phyloP scores from a whole-genome alignment of 53 echinoderm and acorn worm species.

The Apostichopus leukothele region DNA sequence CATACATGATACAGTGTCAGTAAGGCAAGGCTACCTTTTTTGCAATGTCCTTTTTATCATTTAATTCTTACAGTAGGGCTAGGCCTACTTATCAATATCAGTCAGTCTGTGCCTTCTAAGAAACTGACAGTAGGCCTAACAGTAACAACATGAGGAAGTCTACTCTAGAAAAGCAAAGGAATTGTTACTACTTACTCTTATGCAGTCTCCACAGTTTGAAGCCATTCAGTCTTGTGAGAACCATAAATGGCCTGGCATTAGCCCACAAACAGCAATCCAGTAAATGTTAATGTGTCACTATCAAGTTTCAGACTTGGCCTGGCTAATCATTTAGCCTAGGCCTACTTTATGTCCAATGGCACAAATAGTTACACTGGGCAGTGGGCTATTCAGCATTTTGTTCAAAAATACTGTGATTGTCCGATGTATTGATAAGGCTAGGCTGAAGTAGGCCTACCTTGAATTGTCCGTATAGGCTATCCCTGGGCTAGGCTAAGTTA shows the following conservation, averaged over 20 bases:
- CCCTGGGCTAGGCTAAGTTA: too few relatives aligned
- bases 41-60: neutral
- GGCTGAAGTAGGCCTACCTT: too few relatives aligned
- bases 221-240: neutral
- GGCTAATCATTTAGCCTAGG: neutral
- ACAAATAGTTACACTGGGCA: neutral
- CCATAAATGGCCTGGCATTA: neutral
- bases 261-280: neutral
- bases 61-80: neutral
- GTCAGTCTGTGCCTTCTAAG: too few relatives aligned
- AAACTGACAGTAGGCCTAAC: too few relatives aligned
- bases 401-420: too few relatives aligned
- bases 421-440: too few relatives aligned
- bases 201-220: constrained; percentile 35
- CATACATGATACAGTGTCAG: neutral
- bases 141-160: neutral
- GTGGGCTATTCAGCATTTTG: neutral
- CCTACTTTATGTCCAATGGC: neutral
- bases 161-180: neutral
- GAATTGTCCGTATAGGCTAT: too few relatives aligned
- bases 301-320: neutral
- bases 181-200: constrained; percentile 16
- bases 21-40: neutral
- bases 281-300: neutral
- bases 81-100: neutral